Evolutionary conservation across 1,140 invertebrate genomes (phyloP), one percentile per base, ranked within the genome.

Genomic region (Alviniconcha marisindica): DNA sequence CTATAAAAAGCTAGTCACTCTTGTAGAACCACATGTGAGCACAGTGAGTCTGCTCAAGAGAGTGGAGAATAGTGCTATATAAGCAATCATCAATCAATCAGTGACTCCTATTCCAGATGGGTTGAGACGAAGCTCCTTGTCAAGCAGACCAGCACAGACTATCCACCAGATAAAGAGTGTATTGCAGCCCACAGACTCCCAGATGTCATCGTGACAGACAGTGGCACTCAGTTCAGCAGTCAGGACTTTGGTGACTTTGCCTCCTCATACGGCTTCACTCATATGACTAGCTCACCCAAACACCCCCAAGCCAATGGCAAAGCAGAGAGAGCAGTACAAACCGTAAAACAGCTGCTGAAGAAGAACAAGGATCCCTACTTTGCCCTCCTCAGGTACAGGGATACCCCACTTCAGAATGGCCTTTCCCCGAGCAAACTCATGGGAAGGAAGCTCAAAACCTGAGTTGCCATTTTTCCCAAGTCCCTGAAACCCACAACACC

Each of bases 171-270:
- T 88, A 24, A 87, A 87, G 36, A 60, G 48, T 21, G 77, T 87
- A 0, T 90, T 89, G 86, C 83, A 2, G 81, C 78, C n/a, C 82
- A 87, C 71, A 87, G 87, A 14, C 87, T 90, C 2, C 84, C 85
- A 33, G 83, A 86, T 15, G 44, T 44, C 7, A 24, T 89, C 5
- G 31, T 87, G 0, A 81, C 84, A 10, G 88, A 90, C 80, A 90
- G 88, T 63, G 84, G 87, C 0, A 84, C 88, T 10, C 84, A 89
- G 69, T 91, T 87, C 63, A 40, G 80, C n/a, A 82, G 74, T 38
- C 1, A 1, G 24, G 71, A 73, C 7, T 42, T 73, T n/a, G 5
- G 21, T 24, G 36, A 81, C 18, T 89, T 90, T 81, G 56, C 81
- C 10, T 69, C 78, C 10, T 56, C 81, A 0, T 89, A 73, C 69